Base-by-base conservation (phyloP, 2,888 invertebrate genomes). In the Diarsia dahlii region DNA sequence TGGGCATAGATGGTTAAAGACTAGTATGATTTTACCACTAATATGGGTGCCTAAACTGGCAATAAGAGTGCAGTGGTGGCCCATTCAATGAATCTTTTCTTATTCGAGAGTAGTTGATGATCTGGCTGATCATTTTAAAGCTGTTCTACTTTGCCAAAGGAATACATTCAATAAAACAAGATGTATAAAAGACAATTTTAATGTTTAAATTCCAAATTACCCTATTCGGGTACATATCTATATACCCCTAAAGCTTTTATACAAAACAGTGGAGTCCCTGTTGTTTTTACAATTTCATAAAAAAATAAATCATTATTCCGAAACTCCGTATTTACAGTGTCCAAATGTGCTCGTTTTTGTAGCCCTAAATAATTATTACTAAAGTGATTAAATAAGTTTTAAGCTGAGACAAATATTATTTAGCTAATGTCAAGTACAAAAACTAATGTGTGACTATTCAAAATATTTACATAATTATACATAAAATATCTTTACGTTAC, bases 391-490 rank as follows among this genome's bases (percentile, higher is more conserved):
- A 80, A 88, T 87, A 88, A 62, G 70, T 80, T 85, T 84, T 87
- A 89, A 92, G 91, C 91, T 84, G 90, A 92, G 87, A 89, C 66
- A 82, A 78, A 82, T 79, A 78, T 88, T 84, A 88, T 86, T 83
- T 87, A 89, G 87, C 88, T 91, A 93, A 91, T 89, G 89, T 90
- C 88, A 90, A 92, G 92, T 95, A 95, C 91, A 95, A 95, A 94
- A 95, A 92, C 92, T 92, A 92, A 88, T 89, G 90, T 90, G 89
- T 87, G 80, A 89, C 91, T 92, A 90, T 89, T 88, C 90, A 81
- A 88, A 89, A 89, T 95, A 94, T 94, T 94, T 94, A 94, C 95
- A 95, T 93, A 92, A 91, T 91, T 94, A 95, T 90, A 92, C 82
- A 91, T 84, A 86, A 64, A 71, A 71, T 81, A 77, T 73, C 82